Evolutionary conservation across 2,888 invertebrate species (phyloP).

Genomic region (Eristalis intricaria): DNA sequence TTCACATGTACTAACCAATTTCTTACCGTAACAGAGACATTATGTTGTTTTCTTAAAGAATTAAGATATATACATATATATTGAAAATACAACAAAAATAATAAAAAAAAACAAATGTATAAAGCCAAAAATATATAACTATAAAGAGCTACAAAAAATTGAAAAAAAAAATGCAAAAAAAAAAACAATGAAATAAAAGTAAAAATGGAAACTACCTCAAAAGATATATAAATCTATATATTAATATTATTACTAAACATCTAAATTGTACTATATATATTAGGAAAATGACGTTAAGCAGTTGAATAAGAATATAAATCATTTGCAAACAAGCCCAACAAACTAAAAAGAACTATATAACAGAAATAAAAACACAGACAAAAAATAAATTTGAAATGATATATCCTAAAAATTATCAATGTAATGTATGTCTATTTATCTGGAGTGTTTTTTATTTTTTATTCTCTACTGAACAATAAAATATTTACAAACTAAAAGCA

Average conservation of each 20-base stretch:
- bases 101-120: constrained; percentile 50
- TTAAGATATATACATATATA: constrained; percentile 38
- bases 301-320: constrained; percentile 54
- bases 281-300: constrained; percentile 62
- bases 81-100: constrained; percentile 56
- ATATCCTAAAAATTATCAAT: constrained; percentile 52
- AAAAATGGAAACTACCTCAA: constrained; percentile 71
- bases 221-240: constrained; percentile 68
- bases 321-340: constrained; percentile 63
- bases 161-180: constrained; percentile 32
- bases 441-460: constrained; percentile 48
- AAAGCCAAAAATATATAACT: constrained; percentile 71
- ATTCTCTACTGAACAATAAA: constrained; percentile 44
- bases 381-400: constrained; percentile 24
- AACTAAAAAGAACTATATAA: constrained; percentile 42
- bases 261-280: constrained; percentile 70
- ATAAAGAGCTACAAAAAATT: constrained; percentile 58
- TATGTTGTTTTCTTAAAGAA: constrained; percentile 49
- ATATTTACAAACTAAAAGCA: constrained; percentile 42
- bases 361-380: constrained; percentile 26
- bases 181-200: constrained; percentile 70
- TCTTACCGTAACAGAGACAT: constrained; percentile 63
- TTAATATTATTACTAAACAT: constrained; percentile 60
- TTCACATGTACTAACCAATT: constrained; percentile 62
- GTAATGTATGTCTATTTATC: constrained; percentile 65